These are phyloP conservation scores for Xyliphius kryptos DNA, from an alignment of 2,113 vertebrate species.

Conservation along the genomic window DNA sequence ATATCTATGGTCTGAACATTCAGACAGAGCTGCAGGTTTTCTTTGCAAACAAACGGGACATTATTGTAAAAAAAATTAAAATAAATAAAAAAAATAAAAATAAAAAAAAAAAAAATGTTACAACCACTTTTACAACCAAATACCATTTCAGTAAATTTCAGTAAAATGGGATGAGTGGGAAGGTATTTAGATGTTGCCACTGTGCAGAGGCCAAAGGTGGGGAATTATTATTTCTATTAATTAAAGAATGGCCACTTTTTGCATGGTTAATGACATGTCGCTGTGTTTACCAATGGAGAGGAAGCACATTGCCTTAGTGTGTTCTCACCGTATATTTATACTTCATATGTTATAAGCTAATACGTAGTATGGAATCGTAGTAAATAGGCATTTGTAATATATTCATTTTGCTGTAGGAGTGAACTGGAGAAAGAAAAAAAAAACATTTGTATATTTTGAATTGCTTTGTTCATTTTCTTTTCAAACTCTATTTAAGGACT, in stretches of 20 bases:
- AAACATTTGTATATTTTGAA: slow-evolving; percentile 45
- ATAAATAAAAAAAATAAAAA: no score
- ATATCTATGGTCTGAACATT: no score
- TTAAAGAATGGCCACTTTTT: slow-evolving; percentile 49
- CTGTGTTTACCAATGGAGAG: slow-evolving; percentile 29
- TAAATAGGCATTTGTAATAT: slow-evolving; percentile 49
- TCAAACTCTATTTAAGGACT: slow-evolving; percentile 30
- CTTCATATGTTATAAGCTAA: slow-evolving; percentile 62
- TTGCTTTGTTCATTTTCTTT: slow-evolving; percentile 25
- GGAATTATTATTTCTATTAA: slow-evolving; percentile 39
- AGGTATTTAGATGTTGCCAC: slow-evolving; percentile 37
- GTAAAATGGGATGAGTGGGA: no score
- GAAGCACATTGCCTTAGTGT: slow-evolving; percentile 54
- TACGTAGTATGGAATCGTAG: slow-evolving; percentile 62
- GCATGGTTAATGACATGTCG: slow-evolving; percentile 39
- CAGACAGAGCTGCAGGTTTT: no score
- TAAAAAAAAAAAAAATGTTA: no score
- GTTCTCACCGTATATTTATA: slow-evolving; percentile 62
- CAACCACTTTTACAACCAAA: no score
- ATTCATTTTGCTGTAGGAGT: slow-evolving; percentile 23
- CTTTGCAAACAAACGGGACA: no score
- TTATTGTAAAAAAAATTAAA: no score
- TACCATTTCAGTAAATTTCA: no score
- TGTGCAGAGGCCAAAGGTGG: slow-evolving; percentile 1
- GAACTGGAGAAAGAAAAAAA: slow-evolving; percentile 24